phyloP scores from a whole-genome alignment of 2,113 vertebrate species.

The Phyllostomus discolor region DNA sequence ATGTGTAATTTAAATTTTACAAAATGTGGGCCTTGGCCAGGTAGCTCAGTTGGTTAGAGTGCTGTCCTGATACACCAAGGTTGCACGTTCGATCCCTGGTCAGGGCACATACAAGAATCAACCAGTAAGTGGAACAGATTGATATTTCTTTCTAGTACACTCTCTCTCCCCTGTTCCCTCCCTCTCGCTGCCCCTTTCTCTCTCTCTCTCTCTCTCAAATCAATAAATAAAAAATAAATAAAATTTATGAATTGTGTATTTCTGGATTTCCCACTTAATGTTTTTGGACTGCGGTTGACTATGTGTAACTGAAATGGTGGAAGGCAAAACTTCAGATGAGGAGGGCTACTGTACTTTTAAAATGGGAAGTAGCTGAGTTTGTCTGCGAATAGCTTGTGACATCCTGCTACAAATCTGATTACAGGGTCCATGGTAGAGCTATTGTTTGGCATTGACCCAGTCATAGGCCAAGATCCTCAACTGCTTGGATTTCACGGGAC shows the following conservation, averaged over 20 bases:
- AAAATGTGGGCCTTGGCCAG: not conserved
- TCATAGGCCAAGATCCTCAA: not conserved
- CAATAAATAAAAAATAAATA: too few relatives aligned
- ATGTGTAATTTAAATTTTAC: not conserved
- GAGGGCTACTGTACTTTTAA: not conserved
- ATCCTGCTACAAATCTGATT: not conserved
- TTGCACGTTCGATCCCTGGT: too few relatives aligned
- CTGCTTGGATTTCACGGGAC: not conserved
- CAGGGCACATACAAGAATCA: too few relatives aligned
- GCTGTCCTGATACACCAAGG: too few relatives aligned
- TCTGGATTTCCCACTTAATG: not conserved
- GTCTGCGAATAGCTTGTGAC: not conserved
- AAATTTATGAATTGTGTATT: not conserved
- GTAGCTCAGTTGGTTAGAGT: too few relatives aligned
- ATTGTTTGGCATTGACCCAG: not conserved
- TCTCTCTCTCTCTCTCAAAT: too few relatives aligned
- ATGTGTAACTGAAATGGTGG: not conserved
- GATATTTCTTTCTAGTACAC: too few relatives aligned
- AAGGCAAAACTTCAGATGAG: not conserved
- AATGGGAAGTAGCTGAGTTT: not conserved
- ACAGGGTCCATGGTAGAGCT: not conserved
- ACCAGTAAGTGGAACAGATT: too few relatives aligned
- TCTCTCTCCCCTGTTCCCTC: too few relatives aligned
- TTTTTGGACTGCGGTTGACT: not conserved
- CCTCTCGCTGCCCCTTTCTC: too few relatives aligned